Evolutionary conservation across 2,888 invertebrate genomes (phyloP), one percentile per base, ranked within the genome.

Genomic region (Osedax frankpressi): DNA sequence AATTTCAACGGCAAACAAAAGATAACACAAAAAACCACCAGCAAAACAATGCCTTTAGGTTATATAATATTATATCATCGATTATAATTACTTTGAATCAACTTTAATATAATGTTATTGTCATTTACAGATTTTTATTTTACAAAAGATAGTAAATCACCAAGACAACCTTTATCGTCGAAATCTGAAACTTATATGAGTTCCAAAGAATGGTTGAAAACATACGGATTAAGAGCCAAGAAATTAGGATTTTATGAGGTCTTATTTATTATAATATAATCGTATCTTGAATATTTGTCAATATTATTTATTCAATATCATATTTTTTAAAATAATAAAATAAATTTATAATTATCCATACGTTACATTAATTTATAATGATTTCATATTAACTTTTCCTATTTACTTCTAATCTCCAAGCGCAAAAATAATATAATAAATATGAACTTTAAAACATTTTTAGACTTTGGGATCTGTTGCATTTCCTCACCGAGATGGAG

Each of bases 401-500:
- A n/a, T n/a, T n/a, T n/a, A n/a, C n/a, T n/a, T n/a, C n/a, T n/a
- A n/a, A n/a, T n/a, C n/a, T n/a, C n/a, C n/a, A n/a, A n/a, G n/a
- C n/a, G n/a, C n/a, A n/a, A n/a, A n/a, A n/a, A n/a, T n/a, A n/a
- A n/a, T n/a, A n/a, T n/a, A n/a, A n/a, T n/a, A n/a, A n/a, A n/a
- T n/a, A n/a, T n/a, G n/a, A n/a, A n/a, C n/a, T n/a, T n/a, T n/a
- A n/a, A n/a, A n/a, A n/a, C n/a, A n/a, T n/a, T n/a, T n/a, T n/a
- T 44, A 44, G 44, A 44, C 44, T 44, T 19, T 44, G 19, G 44
- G 44, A 44, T 44, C 44, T 19, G 83, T 84, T 2, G 82, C 83
- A 2, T 85, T 85, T 77, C 81, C 81, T 75, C 85, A 85, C 77
- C 78, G 79, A 69, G 84, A 84, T 73, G 84, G 83, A 2, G 81